Percentiles rank a stretch among this genome's conserved stretches.
Conservation (phyloP, 2,113 vertebrate genomes). For the Oryzias melastigma region DNA sequence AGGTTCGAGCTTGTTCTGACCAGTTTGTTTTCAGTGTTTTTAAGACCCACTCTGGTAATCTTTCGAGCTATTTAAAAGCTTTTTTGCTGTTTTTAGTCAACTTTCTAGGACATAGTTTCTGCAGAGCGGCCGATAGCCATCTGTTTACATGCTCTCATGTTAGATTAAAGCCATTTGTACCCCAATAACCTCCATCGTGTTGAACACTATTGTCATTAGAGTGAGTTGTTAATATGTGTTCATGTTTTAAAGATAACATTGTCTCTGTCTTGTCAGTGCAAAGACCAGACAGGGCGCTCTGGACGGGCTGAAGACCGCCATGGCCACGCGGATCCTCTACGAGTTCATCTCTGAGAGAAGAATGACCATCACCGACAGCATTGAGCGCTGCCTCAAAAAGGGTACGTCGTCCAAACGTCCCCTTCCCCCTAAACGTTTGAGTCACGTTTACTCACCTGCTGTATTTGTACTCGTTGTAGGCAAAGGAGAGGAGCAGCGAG, state of each 20-base stretch:
- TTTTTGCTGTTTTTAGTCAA: no score
- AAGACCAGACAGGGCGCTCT: constrained; percentile 94
- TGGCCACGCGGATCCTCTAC: constrained; percentile 91
- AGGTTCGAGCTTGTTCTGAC: constrained; percentile 75
- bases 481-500: constrained; percentile 91
- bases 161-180: no score
- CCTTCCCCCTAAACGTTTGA: neutral
- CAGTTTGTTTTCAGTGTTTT: neutral
- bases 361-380: constrained; percentile 95
- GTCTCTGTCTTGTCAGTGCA: constrained; percentile 73
- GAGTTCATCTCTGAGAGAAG: constrained; percentile 95
- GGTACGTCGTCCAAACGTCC: constrained; percentile 69
- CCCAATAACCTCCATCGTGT: no score
- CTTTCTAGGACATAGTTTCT: no score
- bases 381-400: constrained; percentile 97
- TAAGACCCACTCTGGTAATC: no score
- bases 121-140: no score
- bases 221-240: no score
- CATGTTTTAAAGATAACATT: no score
- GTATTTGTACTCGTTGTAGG: constrained; percentile 66
- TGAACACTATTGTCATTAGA: no score
- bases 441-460: neutral
- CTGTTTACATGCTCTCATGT: no score
- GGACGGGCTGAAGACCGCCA: constrained; percentile 88
- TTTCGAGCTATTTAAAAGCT: no score